Base-by-base conservation (phyloP, 2,888 invertebrate genomes). In the Ichneumon xanthorius region DNA sequence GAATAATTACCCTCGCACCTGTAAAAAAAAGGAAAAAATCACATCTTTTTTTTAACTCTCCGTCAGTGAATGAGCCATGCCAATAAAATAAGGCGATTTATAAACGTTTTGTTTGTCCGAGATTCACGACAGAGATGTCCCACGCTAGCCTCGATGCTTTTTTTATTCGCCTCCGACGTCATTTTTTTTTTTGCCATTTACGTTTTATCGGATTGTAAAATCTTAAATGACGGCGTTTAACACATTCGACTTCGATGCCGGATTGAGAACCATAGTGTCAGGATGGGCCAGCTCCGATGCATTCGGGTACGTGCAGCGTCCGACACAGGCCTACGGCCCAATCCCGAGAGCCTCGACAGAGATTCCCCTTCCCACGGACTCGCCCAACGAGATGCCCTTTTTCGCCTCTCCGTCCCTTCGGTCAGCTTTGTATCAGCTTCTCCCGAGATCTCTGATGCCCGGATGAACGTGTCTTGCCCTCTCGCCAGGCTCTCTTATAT, bases 201-300 rank as follows among this genome's bases (percentile, higher is more conserved):
- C 22, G 11, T 16, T 50, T 76, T 53, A 65, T 63, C 63, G 75
- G 3, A 14, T 5, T 61, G 63, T 48, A 48, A n/a, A n/a, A 75
- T 75, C 45, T 63, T 19, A n/a, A 45, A 48, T 75, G 61, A 75
- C 61, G 61, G 30, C 26, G 11, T 48, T 37, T 30, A 48, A 58
- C 45, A 4, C 45, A 40, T 16, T 45, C 58, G 58, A 30, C 22
- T 63, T 11, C 50, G 33, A 50, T 37, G 37, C 48, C 7, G 30
- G 65, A 70, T 75, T 85, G 85, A 85, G 85, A 85, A 82, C 82
- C 85, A 22, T 33, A 40, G 55, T 33, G 63, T 63, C 26, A 65
- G 30, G 26, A 61, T 67, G 71, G 65, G 61, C 58, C 78, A 33
- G 30, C 63, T 75, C 55, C 40, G 76, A 33, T 53, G 81, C 68